A percentile compares a stretch with the other conserved stretches of the same genome.
Conservation (phyloP, 2,113 vertebrate genomes). For the Dendropsophus ebraccatus region DNA sequence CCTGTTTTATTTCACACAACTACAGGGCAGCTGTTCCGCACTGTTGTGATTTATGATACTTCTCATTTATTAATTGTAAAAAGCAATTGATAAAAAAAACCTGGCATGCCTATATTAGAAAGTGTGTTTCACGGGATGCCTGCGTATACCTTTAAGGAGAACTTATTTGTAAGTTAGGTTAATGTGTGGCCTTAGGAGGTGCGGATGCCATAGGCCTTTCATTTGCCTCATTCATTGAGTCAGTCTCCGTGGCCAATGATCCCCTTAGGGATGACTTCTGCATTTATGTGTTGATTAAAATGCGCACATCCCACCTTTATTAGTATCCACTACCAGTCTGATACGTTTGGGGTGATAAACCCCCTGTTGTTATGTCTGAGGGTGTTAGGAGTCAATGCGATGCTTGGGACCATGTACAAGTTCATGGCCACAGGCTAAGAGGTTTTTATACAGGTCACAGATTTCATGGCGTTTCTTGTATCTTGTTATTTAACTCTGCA, state of each 20-base stretch:
- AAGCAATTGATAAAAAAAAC: neutral
- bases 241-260: slow-evolving; percentile 9
- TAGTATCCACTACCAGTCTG: neutral
- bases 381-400: neutral
- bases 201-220: neutral
- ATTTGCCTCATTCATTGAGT: neutral
- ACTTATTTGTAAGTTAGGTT: neutral
- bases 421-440: neutral
- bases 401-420: neutral
- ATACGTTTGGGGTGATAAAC: neutral
- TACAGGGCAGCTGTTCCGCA: too few relatives aligned
- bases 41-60: too few relatives aligned
- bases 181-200: neutral
- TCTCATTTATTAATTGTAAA: neutral
- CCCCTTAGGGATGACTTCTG: slow-evolving; percentile 2
- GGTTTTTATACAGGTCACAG: slow-evolving; percentile 21
- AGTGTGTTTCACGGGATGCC: too few relatives aligned
- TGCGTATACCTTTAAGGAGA: neutral
- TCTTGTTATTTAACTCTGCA: neutral
- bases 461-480: neutral
- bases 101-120: neutral
- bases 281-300: neutral
- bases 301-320: neutral
- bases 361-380: neutral
- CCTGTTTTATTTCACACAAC: too few relatives aligned